phyloP scores from a whole-genome alignment of 1,140 invertebrate genomes.

The Monomorium pharaonis region DNA sequence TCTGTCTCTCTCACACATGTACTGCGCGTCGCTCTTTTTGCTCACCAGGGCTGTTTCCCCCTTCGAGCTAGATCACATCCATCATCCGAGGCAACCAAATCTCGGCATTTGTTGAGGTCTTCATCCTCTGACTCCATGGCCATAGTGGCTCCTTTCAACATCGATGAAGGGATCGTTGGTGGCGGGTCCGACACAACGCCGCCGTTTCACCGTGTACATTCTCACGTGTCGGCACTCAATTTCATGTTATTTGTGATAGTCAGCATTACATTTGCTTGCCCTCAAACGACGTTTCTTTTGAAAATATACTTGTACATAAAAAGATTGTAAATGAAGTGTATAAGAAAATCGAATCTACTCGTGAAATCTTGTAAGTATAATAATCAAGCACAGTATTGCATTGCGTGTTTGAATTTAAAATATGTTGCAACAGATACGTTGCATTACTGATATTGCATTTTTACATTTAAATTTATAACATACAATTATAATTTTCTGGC shows the following conservation, averaged over 20 bases:
- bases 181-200: conserved; percentile 6
- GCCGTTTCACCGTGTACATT: conserved; percentile 41
- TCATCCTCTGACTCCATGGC: conserved; percentile 50
- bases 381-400: not conserved
- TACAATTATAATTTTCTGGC: not conserved
- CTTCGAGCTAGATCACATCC: conserved; percentile 60
- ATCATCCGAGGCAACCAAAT: conserved; percentile 75
- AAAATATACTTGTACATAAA: not conserved
- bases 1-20: not conserved
- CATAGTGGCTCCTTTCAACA: conserved; percentile 63
- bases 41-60: not conserved
- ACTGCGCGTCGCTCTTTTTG: not conserved
- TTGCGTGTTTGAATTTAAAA: not conserved
- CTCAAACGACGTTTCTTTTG: not conserved
- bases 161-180: conserved; percentile 46
- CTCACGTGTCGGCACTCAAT: conserved; percentile 72
- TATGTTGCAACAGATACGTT: not conserved
- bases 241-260: conserved; percentile 46
- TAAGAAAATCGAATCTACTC: not conserved
- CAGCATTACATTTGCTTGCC: not conserved
- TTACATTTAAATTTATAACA: not conserved
- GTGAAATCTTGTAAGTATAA: not conserved
- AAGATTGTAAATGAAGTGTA: not conserved
- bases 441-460: not conserved
- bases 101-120: conserved; percentile 75